These are phyloP conservation scores for Clarias fuscus DNA, from an alignment of 2,797 vertebrate species.

Conservation along the genomic window DNA sequence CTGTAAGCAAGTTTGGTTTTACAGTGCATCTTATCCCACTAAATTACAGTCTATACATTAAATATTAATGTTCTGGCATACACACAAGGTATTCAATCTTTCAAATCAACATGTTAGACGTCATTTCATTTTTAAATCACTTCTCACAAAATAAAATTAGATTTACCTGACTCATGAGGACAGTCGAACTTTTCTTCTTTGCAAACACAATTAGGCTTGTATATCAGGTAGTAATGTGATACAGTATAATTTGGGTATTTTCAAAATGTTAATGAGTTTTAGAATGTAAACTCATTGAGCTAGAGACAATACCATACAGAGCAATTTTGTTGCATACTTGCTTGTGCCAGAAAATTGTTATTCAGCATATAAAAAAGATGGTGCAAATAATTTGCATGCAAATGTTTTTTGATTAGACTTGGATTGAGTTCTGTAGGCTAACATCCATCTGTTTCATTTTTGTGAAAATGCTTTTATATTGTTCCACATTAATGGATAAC, in stretches of 20 bases:
- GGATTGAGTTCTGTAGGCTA: neutral
- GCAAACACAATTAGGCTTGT: too few species aligned
- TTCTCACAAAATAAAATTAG: too few species aligned
- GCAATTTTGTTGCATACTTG: neutral
- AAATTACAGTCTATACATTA: neutral
- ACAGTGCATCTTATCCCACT: neutral
- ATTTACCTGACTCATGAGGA: too few species aligned
- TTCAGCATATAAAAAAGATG: neutral
- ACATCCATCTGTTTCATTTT: neutral
- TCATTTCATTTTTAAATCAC: too few species aligned
- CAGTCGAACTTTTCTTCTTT: too few species aligned
- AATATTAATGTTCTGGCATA: neutral
- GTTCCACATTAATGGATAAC: neutral
- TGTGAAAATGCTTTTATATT: neutral
- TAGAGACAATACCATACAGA: neutral
- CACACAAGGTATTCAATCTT: neutral
- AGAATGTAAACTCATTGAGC: neutral
- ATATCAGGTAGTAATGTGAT: too few species aligned
- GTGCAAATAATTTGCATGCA: neutral
- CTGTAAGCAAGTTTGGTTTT: too few species aligned
- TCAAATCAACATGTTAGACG: neutral
- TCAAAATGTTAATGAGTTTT: neutral
- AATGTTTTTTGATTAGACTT: neutral
- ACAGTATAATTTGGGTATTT: too few species aligned
- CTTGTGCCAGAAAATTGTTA: neutral